Percentiles rank a stretch among this genome's conserved stretches.
These are phyloP conservation scores for Entomobrya proxima DNA, from an alignment of 2,888 invertebrate species.

Conservation along the genomic window DNA sequence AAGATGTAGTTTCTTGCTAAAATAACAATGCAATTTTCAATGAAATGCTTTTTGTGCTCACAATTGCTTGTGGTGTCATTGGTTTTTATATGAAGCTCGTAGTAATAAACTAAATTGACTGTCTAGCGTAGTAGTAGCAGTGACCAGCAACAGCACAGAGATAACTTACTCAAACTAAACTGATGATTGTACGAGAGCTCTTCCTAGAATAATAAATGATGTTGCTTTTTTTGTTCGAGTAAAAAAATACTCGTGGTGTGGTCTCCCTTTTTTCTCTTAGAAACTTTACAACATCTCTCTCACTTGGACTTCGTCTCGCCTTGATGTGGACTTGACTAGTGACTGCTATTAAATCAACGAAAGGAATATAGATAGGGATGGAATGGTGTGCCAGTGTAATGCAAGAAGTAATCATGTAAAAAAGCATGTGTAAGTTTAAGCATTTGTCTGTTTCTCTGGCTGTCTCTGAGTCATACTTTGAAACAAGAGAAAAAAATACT, in stretches of 20 bases:
- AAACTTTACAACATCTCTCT: not conserved
- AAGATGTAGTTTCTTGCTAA: no score
- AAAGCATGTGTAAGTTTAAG: not conserved
- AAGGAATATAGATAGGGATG: no score
- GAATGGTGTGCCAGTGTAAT: no score
- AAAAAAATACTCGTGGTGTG: slow-evolving; percentile 40
- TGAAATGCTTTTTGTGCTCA: no score
- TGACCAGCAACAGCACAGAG: slow-evolving; percentile 10
- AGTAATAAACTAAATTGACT: not conserved
- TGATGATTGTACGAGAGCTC: slow-evolving; percentile 14
- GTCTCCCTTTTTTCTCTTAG: not conserved
- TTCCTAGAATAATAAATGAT: slow-evolving; percentile 34
- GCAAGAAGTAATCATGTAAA: not conserved
- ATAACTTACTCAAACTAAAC: not conserved
- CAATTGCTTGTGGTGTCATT: not conserved
- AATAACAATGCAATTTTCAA: no score
- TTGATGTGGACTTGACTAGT: slow-evolving; percentile 34
- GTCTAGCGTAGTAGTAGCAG: not conserved
- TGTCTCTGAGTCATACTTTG: slow-evolving; percentile 16
- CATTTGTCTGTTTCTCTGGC: not conserved
- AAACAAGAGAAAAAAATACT: slow-evolving; percentile 9
- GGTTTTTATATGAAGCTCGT: slow-evolving; percentile 18
- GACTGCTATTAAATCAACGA: not conserved
- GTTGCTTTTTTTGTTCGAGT: not conserved
- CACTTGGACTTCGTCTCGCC: not conserved